Evolutionary conservation across 2,888 invertebrate genomes (phyloP), one percentile per base, ranked within the genome.

Genomic region (Lithophane ornitopus): DNA sequence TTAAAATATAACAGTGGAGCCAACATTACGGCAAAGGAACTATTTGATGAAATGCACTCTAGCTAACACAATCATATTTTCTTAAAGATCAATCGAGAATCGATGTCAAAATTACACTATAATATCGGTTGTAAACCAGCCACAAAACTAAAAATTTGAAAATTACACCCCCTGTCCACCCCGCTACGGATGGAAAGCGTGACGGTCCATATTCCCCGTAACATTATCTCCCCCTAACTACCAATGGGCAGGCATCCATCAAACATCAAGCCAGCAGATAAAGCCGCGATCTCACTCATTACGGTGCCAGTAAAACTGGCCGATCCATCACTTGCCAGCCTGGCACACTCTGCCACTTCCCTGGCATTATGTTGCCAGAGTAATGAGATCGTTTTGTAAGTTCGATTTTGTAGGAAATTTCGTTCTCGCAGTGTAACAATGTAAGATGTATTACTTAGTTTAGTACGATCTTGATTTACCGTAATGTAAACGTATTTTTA

Each of bases 261-360:
- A 88, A 83, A 84, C 84, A 85, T 88, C 88, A 85, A 82, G 80
- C 82, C 54, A 56, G 61, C 65, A 87, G 89, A 89, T 88, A 89
- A 88, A 81, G 82, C 76, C 78, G 78, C 81, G 84, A 85, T 87
- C 81, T 74, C 84, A 81, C 89, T 89, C 89, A 89, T 89, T 89
- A 89, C 82, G 74, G n/a, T 78, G 82, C 74, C 79, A 54, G 82
- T 81, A 80, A 89, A 87, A 86, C 89, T 87, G 83, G 81, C 76
- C 87, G 66, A 89, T 89, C 88, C 86, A 89, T 89, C 89, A 88
- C 80, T 70, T 76, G 76, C 66, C 63, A 73, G 72, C 46, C 46
- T 41, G 80, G 71, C 71, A 80, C 41, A 76, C 80, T 74, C 85
- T 74, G 52, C 72, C 81, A 82, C 81, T 70, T 58, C 46, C 34